Evolutionary conservation across 2,113 vertebrate genomes (phyloP).

Genomic region (Solenodon paradoxus): DNA sequence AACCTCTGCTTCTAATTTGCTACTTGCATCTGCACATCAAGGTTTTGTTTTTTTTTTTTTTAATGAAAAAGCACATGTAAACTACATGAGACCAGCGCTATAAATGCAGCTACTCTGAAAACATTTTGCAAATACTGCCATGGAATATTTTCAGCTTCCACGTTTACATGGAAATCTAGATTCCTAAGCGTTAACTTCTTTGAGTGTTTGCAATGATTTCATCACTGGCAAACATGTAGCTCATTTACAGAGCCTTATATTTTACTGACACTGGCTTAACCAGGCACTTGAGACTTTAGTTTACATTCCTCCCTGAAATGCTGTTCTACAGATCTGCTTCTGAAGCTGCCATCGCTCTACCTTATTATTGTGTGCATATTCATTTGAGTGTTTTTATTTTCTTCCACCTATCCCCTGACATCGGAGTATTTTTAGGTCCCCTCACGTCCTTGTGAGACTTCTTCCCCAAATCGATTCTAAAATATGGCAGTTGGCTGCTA

Average conservation of each 20-base stretch:
- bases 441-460: background rate
- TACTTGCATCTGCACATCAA: slow-evolving; percentile 73
- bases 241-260: slow-evolving; percentile 69
- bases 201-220: slow-evolving; percentile 66
- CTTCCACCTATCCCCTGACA: background rate
- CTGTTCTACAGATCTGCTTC: slow-evolving; percentile 60
- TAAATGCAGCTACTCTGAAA: slow-evolving; percentile 64
- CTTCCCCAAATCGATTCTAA: background rate
- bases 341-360: background rate
- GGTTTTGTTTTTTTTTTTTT: slow-evolving; percentile 61
- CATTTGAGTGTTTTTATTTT: slow-evolving; percentile 28
- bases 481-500: background rate
- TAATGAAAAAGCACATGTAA: slow-evolving; percentile 63
- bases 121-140: slow-evolving; percentile 58
- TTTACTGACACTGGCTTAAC: slow-evolving; percentile 75
- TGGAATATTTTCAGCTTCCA: background rate
- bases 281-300: slow-evolving; percentile 74
- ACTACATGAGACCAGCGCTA: slow-evolving; percentile 57
- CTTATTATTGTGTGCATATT: slow-evolving; percentile 57
- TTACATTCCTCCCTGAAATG: slow-evolving; percentile 72
- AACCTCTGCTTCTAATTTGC: slow-evolving; percentile 65
- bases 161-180: slow-evolving; percentile 48
- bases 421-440: background rate
- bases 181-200: slow-evolving; percentile 60
- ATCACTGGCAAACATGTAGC: slow-evolving; percentile 62